Evolutionary conservation across 2,888 invertebrate species (phyloP), one percentile per base, ranked within the genome.

Genomic region (Leuctra nigra): DNA sequence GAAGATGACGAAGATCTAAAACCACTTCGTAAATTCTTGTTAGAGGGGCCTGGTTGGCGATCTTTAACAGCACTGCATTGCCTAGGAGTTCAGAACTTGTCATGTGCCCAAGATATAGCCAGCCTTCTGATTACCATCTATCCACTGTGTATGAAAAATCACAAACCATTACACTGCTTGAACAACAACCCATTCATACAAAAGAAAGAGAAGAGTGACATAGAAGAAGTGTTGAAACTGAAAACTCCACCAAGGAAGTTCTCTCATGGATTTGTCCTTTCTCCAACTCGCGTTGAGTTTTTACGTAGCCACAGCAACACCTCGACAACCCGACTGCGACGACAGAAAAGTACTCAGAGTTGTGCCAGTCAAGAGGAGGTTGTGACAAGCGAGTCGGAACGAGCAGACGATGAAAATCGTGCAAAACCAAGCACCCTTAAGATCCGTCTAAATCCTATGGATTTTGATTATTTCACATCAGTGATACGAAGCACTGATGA

Each of bases 41-140:
- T 80, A 29, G 75, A 75, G 1, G 82, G 80, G 24, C 74, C 79
- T 39, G 82, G 82, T 7, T 83, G 83, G 83, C 73, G 78, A 58
- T 77, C 78, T 59, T 72, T 83, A 16, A 75, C 78, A 53, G 73
- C 79, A 54, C 75, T 83, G 18, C 75, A 77, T 53, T 72, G 77
- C 3, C 68, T 83, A 9, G 82, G 81, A 1, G 77, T 81, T 7
- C 75, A 81, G 72, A 80, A 80, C 3, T 66, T 82, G 24, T 79
- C 80, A 13, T 82, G 82, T 67, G 79, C 78, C 57, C 76, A 79
- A 1, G 81, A 82, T 66, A 70, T 82, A 61, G 77, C 80, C 58
- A 78, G 79, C 7, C 75, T 82, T 44, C 73, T 82, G 54, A 73
- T 80, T 38, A 81, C 81, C 68, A 64, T 82, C 61, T 81, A 77